Conservation (phyloP, 1,140 invertebrate species). For the Venustaconcha ellipsiformis region DNA sequence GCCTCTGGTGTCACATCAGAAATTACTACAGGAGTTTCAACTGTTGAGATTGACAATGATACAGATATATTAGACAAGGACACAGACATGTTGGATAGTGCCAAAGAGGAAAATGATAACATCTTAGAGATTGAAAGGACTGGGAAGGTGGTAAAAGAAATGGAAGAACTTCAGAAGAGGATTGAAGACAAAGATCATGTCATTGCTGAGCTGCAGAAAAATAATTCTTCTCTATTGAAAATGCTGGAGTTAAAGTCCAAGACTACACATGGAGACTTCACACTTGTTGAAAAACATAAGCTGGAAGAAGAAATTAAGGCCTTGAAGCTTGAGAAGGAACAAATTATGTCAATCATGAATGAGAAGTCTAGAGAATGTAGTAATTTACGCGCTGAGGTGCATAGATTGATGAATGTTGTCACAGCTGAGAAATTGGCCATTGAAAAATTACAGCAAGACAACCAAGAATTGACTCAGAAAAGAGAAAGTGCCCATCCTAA, state of each 20-base stretch:
- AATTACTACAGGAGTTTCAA: conserved; percentile 11
- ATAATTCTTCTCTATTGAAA: conserved; percentile 57
- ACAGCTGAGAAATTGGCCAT: conserved; percentile 66
- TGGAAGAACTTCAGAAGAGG: conserved; percentile 13
- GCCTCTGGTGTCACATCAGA: conserved; percentile 7
- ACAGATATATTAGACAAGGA: not conserved
- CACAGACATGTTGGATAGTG: not conserved
- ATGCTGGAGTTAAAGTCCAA: conserved; percentile 62
- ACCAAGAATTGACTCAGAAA: conserved; percentile 52
- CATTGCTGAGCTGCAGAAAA: conserved; percentile 51
- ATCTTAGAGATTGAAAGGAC: not conserved
- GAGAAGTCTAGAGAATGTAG: conserved; percentile 69
- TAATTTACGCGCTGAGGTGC: conserved; percentile 67
- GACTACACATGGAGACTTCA: conserved; percentile 44
- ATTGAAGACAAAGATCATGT: conserved; percentile 25
- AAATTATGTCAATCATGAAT: conserved; percentile 68
- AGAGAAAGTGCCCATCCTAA: conserved; percentile 42
- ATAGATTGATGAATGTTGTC: conserved; percentile 66
- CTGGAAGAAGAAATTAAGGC: conserved; percentile 59
- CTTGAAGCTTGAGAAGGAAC: conserved; percentile 65
- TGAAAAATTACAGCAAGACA: conserved; percentile 67
- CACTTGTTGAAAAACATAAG: conserved; percentile 52
- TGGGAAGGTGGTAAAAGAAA: conserved; percentile 10
- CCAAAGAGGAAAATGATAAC: conserved; percentile 3
- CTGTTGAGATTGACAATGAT: not conserved